Conservation (phyloP, 2,113 vertebrate species). For the Siphamia tubifer region DNA sequence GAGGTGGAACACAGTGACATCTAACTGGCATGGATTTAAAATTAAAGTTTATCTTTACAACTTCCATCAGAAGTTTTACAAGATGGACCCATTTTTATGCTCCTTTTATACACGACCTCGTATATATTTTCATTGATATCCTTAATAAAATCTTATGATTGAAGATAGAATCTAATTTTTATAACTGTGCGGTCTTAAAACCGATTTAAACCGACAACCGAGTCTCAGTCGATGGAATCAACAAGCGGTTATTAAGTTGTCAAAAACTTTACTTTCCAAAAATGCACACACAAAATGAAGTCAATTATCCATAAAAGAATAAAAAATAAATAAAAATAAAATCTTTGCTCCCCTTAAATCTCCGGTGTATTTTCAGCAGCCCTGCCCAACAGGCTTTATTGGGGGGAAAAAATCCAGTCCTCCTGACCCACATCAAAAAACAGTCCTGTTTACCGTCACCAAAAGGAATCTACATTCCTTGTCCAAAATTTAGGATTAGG, state of each 20-base stretch:
- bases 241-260: neutral
- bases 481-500: conserved; percentile 44
- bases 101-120: neutral
- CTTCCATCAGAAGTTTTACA: too few species aligned
- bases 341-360: conserved; percentile 27
- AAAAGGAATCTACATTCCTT: neutral
- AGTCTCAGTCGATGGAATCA: neutral
- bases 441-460: conserved; percentile 21
- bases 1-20: neutral
- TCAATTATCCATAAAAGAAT: too few species aligned
- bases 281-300: too few species aligned
- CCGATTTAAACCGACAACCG: neutral
- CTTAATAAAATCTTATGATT: too few species aligned
- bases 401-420: neutral
- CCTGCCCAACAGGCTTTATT: neutral
- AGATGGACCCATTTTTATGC: neutral
- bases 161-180: too few species aligned
- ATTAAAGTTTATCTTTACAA: too few species aligned
- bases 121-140: too few species aligned
- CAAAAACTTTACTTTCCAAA: too few species aligned
- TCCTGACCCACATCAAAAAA: neutral
- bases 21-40: too few species aligned
- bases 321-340: conserved; percentile 1
- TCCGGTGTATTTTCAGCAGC: neutral
- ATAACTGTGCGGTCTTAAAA: neutral